Conservation (phyloP, 1,140 invertebrate species). For the Euura lappo region DNA sequence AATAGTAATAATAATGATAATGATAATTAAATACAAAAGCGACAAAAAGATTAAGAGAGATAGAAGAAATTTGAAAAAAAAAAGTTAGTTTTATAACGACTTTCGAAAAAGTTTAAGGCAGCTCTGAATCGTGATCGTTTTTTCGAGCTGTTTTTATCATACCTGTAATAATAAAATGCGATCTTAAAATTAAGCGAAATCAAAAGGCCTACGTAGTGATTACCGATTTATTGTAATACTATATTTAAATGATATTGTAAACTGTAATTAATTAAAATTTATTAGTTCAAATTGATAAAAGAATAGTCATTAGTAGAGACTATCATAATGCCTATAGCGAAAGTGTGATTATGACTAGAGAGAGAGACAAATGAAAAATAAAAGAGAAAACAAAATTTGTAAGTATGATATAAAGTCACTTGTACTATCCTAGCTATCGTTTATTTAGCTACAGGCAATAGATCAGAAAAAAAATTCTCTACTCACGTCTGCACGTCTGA, state of each 20-base stretch:
- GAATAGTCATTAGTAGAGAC: slow-evolving; percentile 26
- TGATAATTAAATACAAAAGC: not conserved
- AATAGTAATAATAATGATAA: slow-evolving; percentile 12
- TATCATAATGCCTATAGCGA: slow-evolving; percentile 26
- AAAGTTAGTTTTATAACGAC: slow-evolving; percentile 21
- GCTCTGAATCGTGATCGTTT: slow-evolving; percentile 11
- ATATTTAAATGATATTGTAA: slow-evolving; percentile 1
- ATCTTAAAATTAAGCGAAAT: slow-evolving; percentile 36
- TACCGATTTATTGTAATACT: slow-evolving; percentile 7
- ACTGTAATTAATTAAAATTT: slow-evolving; percentile 24
- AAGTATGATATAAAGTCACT: not conserved
- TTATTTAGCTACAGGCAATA: slow-evolving; percentile 16
- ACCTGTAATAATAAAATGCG: too few relatives aligned
- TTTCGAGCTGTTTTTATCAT: slow-evolving; percentile 24
- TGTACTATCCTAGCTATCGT: slow-evolving; percentile 19
- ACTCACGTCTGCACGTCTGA: slow-evolving; percentile 11
- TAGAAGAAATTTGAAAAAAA: slow-evolving; percentile 1
- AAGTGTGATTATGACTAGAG: slow-evolving; percentile 25
- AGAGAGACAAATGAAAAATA: slow-evolving; percentile 21
- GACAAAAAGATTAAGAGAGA: slow-evolving; percentile 31
- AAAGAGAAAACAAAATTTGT: slow-evolving; percentile 23
- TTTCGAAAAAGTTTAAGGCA: not conserved
- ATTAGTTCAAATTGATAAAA: too few relatives aligned
- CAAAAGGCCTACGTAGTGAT: slow-evolving; percentile 50
- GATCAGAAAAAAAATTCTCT: not conserved